Evolutionary conservation across 2,113 vertebrate species (phyloP), one percentile per base, ranked within the genome.

Genomic region (Chiloscyllium plagiosum): DNA sequence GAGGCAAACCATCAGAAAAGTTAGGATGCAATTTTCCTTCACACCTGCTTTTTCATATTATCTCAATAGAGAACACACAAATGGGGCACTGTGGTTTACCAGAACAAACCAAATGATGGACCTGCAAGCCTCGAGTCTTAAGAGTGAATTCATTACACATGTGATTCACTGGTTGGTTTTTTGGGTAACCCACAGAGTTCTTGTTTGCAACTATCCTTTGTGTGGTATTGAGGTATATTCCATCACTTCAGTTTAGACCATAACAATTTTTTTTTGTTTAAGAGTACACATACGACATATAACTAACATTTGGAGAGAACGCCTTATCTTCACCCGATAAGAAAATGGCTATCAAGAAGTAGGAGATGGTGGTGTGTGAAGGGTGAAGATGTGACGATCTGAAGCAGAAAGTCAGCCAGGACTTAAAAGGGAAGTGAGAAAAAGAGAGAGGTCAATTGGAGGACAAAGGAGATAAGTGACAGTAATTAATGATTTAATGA

Each of bases 21-120:
- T 26, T 94, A 69, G 66, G 42, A 8, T 94, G 26, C 10, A 47
- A 3, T 10, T 70, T 47, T 2, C 37, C 20, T 94, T 22, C 42
- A 33, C n/a, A n/a, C 87, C 52, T 61, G 87, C 87, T 61, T 33
- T 90, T 12, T 61, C 56, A 65, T 66, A 22, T 69, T 42, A 37
- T 68, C n/a, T 15, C 4, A 69, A 56, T 47, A 61, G 3, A 33
- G 13, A 37, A 12, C 42, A n/a, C 33, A 95, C 26, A 95, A 72
- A 42, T 65, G n/a, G 61, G 66, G 66, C 37, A 42, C 20, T 94
- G 93, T 94, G 93, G 93, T 94, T 95, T 72, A 95, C 69, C 94
- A 95, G 52, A 33, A 52, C 94, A 72, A 69, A 95, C 69, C 94
- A 95, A n/a, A 50, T 29, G 69, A 47, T 22, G 50, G 42, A 26